phyloP scores from a whole-genome alignment of 1,140 invertebrate species.

The Procambarus virginalis region DNA sequence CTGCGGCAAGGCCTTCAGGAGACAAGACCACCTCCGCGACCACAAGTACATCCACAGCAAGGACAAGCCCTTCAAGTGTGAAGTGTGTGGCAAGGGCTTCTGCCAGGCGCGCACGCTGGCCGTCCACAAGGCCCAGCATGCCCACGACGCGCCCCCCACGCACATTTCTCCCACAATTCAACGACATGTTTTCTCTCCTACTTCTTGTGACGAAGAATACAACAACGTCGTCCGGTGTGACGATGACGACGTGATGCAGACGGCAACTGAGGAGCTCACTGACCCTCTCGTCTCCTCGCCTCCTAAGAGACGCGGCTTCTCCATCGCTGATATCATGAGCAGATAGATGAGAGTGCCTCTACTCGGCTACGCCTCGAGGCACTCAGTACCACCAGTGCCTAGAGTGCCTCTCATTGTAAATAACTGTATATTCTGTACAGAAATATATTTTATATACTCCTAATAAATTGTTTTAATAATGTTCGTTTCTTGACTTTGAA shows the following conservation, averaged over 20 bases:
- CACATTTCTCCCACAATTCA: background rate
- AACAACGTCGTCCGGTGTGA: constrained; percentile 21
- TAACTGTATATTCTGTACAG: background rate
- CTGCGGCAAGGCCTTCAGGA: constrained; percentile 88
- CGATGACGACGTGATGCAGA: constrained; percentile 40
- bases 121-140: background rate
- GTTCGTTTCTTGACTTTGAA: background rate
- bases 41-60: no score
- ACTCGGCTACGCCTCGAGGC: background rate
- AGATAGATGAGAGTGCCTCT: constrained; percentile 3
- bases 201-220: background rate
- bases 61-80: no score
- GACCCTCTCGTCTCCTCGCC: background rate
- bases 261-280: constrained; percentile 14
- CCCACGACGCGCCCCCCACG: background rate
- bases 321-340: constrained; percentile 84
- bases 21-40: no score
- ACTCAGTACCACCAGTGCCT: background rate
- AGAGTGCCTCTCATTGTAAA: background rate
- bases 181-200: background rate
- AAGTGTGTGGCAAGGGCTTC: no score
- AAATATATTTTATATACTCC: background rate
- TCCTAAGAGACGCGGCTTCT: constrained; percentile 80
- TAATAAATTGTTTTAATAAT: background rate
- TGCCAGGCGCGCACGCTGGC: no score